A percentile compares a stretch with the other conserved stretches of the same genome.
phyloP scores from a whole-genome alignment of 2,113 vertebrate genomes.

The Neofelis nebulosa region DNA sequence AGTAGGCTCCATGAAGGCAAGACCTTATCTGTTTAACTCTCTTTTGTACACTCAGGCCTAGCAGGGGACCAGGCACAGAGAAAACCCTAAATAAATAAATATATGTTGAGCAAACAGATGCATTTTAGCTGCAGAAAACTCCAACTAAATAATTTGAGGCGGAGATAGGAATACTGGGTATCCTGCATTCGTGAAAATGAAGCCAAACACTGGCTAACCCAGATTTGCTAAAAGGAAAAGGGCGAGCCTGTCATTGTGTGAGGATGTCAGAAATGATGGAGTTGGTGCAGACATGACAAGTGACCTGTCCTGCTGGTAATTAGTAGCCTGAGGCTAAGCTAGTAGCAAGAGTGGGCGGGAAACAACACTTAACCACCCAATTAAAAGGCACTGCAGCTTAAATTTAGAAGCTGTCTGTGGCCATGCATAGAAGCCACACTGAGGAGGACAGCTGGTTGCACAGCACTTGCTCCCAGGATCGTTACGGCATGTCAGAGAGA shows the following conservation, averaged over 20 bases:
- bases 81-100: conserved; percentile 21
- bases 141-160: conserved; percentile 60
- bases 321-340: conserved; percentile 77
- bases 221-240: conserved; percentile 19
- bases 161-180: conserved; percentile 9
- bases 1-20: not conserved
- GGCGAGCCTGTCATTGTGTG: conserved; percentile 14
- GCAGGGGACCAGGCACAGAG: not conserved
- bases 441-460: not conserved
- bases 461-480: not conserved
- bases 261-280: conserved; percentile 60
- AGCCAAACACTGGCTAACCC: conserved; percentile 63
- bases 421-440: conserved; percentile 1
- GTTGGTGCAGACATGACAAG: conserved; percentile 40
- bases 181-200: conserved; percentile 49
- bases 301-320: conserved; percentile 80
- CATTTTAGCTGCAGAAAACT: conserved; percentile 52
- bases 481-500: not conserved
- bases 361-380: conserved; percentile 65
- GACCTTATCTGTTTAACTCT: not conserved
- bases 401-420: conserved; percentile 72
- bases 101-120: not conserved
- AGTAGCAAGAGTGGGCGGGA: conserved; percentile 62
- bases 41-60: not conserved
- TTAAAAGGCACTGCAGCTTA: conserved; percentile 70